A percentile compares a stretch with the other conserved stretches of the same genome.
phyloP scores from a whole-genome alignment of 2,888 invertebrate genomes.

The Hartigia nigra region DNA sequence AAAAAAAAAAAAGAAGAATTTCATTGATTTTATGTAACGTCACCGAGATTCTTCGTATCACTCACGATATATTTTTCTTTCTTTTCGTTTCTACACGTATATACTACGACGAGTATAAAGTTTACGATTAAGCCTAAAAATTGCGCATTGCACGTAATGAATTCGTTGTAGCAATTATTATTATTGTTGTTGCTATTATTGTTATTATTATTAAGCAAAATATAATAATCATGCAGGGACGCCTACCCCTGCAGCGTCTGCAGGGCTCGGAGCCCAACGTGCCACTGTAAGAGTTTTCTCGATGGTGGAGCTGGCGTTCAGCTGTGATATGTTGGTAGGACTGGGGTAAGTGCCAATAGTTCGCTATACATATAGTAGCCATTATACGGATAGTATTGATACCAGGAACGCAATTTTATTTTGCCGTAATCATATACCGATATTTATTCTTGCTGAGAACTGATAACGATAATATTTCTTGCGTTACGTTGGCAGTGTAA shows the following conservation, averaged over 20 bases:
- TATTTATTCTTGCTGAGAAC: not conserved
- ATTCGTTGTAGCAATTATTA: not conserved
- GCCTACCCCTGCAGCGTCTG: slow-evolving; percentile 24
- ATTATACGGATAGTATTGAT: not conserved
- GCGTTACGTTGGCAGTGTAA: not conserved
- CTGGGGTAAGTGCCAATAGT: not conserved
- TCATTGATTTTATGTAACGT: not conserved
- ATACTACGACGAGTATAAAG: not conserved
- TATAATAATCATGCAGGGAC: not conserved
- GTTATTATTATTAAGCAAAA: not conserved
- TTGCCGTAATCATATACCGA: not conserved
- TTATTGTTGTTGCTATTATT: not conserved
- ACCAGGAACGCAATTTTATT: not conserved
- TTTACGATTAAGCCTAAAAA: not conserved
- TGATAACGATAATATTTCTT: not conserved
- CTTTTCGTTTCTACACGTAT: not conserved
- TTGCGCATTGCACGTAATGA: not conserved
- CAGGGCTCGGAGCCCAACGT: slow-evolving; percentile 28
- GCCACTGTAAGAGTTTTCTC: slow-evolving; percentile 37
- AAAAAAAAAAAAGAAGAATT: not conserved
- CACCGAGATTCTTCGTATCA: not conserved
- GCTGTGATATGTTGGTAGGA: not conserved
- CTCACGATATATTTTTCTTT: not conserved
- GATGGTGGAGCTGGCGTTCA: not conserved
- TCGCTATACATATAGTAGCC: not conserved